Percentiles rank a stretch among this genome's conserved stretches.
These are phyloP conservation scores for Pterophyllum scalare DNA, from an alignment of 2,113 vertebrate species.

Conservation along the genomic window DNA sequence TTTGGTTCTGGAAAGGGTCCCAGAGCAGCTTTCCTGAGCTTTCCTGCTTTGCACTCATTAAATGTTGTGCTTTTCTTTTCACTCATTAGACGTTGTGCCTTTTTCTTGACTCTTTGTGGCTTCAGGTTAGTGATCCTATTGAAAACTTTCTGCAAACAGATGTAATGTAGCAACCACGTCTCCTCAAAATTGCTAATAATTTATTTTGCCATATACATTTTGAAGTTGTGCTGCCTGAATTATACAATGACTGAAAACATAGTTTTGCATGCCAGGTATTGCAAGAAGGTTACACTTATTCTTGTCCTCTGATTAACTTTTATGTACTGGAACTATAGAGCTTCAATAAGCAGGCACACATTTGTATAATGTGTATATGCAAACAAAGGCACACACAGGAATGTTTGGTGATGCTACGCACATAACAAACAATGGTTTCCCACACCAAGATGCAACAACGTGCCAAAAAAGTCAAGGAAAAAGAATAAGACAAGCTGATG, in stretches of 20 bases:
- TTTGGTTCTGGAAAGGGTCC: conserved; percentile 55
- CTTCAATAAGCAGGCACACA: not conserved
- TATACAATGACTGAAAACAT: not conserved
- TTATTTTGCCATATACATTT: not conserved
- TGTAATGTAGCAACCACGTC: not conserved
- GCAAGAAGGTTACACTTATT: not conserved
- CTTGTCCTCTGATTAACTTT: not conserved
- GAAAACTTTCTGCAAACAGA: not conserved
- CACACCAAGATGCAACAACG: not conserved
- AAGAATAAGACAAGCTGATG: not conserved
- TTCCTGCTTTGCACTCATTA: conserved; percentile 45
- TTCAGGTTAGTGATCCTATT: conserved; percentile 12
- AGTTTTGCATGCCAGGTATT: not conserved
- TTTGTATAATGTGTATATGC: not conserved
- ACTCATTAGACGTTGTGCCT: conserved; percentile 9
- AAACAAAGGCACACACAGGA: not conserved
- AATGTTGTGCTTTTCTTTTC: conserved; percentile 39
- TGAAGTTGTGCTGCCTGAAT: conserved; percentile 1
- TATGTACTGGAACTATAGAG: not conserved
- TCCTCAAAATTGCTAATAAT: not conserved
- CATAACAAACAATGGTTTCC: not conserved
- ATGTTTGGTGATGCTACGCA: not conserved
- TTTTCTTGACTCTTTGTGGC: conserved; percentile 31
- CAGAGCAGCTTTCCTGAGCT: conserved; percentile 69
- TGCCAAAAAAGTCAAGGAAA: not conserved